Base-by-base conservation (phyloP, 2,888 invertebrate species). In the Elegia similella region DNA sequence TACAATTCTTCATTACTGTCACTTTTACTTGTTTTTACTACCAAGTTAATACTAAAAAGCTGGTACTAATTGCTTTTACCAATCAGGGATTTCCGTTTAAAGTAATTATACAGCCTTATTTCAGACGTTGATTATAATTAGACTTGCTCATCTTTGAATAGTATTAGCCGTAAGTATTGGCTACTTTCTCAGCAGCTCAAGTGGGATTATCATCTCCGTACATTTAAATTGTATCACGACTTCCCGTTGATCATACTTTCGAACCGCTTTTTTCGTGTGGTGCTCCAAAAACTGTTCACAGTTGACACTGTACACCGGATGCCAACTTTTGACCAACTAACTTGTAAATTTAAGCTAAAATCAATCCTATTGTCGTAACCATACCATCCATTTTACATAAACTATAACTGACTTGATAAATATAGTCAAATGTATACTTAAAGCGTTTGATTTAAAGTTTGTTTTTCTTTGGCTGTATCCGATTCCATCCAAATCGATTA, bases 401-500 rank as follows among this genome's bases (percentile, higher is more conserved):
- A 50, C 50, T 23, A 16, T 30, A n/a, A 16, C 16, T 17, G 12
- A 34, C 42, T 23, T 2, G 2, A 47, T 55, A 16, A 30, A 48
- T 54, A 46, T 52, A 16, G 30, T 42, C 38, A 16, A 62, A 52
- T 63, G 65, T 60, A 47, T 60, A 63, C 65, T 61, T 60, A 70
- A 38, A 48, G 15, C 15, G 0, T 1, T 23, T 7, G 42, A 12
- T 42, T 15, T 66, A 73, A 73, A 73, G 72, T 62, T 56, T 50
- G 60, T 62, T 68, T 71, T 79, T 59, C 68, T 54, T 54, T 60
- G 52, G 62, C 63, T 54, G 42, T 34, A 42, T 16, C 16, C 10
- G 47, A 62, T 62, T 67, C 73, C 72, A 78, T 76, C 66, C 69
- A 80, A 88, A 84, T 85, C 84, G 83, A 86, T 86, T 84, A 82